A percentile compares a stretch with the other conserved stretches of the same genome.
These are phyloP conservation scores for Steinernema hermaphroditum DNA, from an alignment of 2,888 invertebrate species.

Conservation along the genomic window DNA sequence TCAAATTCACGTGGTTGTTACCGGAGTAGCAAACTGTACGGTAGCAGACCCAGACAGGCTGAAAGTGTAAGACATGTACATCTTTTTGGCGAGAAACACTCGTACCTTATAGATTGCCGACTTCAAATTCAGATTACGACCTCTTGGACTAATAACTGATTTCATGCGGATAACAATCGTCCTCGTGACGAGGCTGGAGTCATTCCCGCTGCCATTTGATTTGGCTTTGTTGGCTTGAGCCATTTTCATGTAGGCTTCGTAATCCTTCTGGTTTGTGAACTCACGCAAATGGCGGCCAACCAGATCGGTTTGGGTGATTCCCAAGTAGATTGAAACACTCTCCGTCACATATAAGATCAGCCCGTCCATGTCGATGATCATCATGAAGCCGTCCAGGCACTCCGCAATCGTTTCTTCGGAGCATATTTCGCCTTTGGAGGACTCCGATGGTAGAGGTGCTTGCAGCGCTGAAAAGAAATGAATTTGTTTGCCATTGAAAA, in stretches of 20 bases:
- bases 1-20: background rate
- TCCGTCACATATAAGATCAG: slow-evolving; percentile 90
- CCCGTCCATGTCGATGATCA: slow-evolving; percentile 84
- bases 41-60: slow-evolving; percentile 36
- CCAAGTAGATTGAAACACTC: slow-evolving; percentile 85
- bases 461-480: background rate
- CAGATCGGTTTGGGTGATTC: slow-evolving; percentile 78
- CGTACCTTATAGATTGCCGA: slow-evolving; percentile 82
- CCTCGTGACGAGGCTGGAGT: slow-evolving; percentile 6
- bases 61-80: slow-evolving; percentile 22
- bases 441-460: slow-evolving; percentile 33
- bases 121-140: slow-evolving; percentile 88
- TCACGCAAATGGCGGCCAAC: slow-evolving; percentile 86
- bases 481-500: background rate
- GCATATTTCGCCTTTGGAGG: slow-evolving; percentile 40
- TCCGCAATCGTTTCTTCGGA: slow-evolving; percentile 57
- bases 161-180: slow-evolving; percentile 79
- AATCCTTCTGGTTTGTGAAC: slow-evolving; percentile 92
- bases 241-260: slow-evolving; percentile 77
- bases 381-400: slow-evolving; percentile 82
- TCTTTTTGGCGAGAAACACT: background rate
- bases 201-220: slow-evolving; percentile 30
- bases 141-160: slow-evolving; percentile 89
- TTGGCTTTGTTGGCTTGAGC: slow-evolving; percentile 18
- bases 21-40: slow-evolving; percentile 3